Conservation (phyloP, 2,113 vertebrate species). For the Turnix velox region DNA sequence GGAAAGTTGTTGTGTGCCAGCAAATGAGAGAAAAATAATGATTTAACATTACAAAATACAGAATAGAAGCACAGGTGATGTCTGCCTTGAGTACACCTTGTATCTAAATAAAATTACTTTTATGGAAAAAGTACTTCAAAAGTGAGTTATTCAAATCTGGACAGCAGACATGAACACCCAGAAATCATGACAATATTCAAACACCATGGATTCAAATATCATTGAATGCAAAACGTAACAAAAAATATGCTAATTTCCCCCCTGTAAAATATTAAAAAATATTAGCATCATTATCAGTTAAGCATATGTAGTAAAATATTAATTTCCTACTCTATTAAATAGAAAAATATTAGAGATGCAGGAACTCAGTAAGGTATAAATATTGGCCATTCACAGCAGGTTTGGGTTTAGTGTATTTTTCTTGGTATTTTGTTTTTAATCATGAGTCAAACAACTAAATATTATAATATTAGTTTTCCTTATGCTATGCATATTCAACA, state of each 20-base stretch:
- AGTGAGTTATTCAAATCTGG: background rate
- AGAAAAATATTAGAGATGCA: background rate
- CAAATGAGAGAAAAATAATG: background rate
- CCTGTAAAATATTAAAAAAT: background rate
- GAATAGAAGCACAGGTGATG: background rate
- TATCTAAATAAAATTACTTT: background rate
- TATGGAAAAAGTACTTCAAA: background rate
- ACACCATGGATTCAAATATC: background rate
- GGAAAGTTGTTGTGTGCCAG: background rate
- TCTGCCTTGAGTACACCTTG: background rate
- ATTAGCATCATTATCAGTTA: background rate
- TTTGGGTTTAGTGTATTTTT: background rate
- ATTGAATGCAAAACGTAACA: background rate
- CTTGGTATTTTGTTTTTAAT: background rate
- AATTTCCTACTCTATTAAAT: background rate
- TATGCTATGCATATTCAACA: background rate
- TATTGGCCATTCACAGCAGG: background rate
- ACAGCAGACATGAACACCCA: background rate
- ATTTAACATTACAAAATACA: background rate
- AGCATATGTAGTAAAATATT: background rate
- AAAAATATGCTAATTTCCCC: background rate
- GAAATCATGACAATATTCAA: background rate
- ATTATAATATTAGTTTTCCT: background rate
- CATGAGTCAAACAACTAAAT: background rate
- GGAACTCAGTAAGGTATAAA: background rate